Evolutionary conservation across 2,797 vertebrate species (phyloP).

Genomic region (Chelidonichthys spinosus): DNA sequence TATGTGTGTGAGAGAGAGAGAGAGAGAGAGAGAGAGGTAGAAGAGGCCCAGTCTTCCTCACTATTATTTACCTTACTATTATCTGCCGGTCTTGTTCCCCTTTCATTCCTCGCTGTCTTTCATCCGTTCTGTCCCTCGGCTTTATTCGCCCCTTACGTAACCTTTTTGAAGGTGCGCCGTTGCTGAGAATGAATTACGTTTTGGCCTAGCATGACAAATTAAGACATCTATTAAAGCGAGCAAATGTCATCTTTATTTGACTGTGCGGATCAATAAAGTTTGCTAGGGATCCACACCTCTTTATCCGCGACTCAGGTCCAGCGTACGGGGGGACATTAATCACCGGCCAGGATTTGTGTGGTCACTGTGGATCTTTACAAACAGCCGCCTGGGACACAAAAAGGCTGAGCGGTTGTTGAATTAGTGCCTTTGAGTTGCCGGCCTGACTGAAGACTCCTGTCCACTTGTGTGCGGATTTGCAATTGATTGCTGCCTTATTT

Average conservation of each 20-base stretch:
- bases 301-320: conserved; percentile 71
- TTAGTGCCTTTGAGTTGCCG: conserved; percentile 80
- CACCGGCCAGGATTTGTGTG: conserved; percentile 75
- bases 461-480: conserved; percentile 79
- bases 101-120: not conserved
- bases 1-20: conserved; percentile 4
- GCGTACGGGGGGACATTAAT: conserved; percentile 76
- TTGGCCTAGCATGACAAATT: conserved; percentile 79
- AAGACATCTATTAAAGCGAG: conserved; percentile 79
- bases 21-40: conserved; percentile 25
- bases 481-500: conserved; percentile 79
- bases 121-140: not conserved
- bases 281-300: conserved; percentile 77
- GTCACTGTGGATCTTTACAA: conserved; percentile 81
- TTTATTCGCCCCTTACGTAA: conserved; percentile 31
- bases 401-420: conserved; percentile 79
- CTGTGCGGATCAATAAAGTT: conserved; percentile 81
- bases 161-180: conserved; percentile 61
- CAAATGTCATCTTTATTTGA: conserved; percentile 86
- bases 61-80: not conserved
- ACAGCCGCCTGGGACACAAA: conserved; percentile 81
- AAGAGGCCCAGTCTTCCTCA: not conserved
- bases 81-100: not conserved
- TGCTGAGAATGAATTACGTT: conserved; percentile 66
- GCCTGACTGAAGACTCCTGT: conserved; percentile 78